Evolutionary conservation across 92 coral and sea anemone genomes (phyloP), one percentile per base, ranked within the genome.

Genomic region (Epizoanthus illoricatus): DNA sequence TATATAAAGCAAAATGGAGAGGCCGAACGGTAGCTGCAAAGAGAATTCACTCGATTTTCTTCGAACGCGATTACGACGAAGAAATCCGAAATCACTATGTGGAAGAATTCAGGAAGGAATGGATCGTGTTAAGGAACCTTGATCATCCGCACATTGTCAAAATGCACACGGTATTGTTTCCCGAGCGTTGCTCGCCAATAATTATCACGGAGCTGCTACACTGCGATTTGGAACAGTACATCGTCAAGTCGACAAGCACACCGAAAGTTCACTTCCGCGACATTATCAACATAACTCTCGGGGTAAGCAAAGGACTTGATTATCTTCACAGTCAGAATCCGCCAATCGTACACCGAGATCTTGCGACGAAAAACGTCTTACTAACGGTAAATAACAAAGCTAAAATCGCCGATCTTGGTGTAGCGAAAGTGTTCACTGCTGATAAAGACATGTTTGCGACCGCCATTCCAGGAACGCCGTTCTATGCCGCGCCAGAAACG

Each of bases 391-490:
- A 76, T 21, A 87, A 83, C 6, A 82, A 56, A 63, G 92, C 97
- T 40, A 92, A 92, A 88, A 88, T 92, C 78, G 97, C 97, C 19
- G 97, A 92, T 60, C 64, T 92, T 56, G 97, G 97, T 2, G 90
- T 87, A 28, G 93, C 97, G 13, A 92, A 92, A 76, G 88, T 85
- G 0, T 92, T 92, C 81, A 82, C 84, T 7, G 87, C 89, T 63
- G 92, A 91, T 1, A 82, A 80, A 15, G 94, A 90, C 67, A 89
- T 88, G 86, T 70, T 69, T 83, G 97, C 97, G 18, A 90, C 94
- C 0, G 65, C 54, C 5, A 81, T 88, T 19, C 97, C 94, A 67
- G 97, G 97, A 8, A 92, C 97, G 69, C 97, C 94, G 7, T 66
- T 88, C 54, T 92, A 92, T 11, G 84, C 94, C 7, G 97, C 97